phyloP scores from a whole-genome alignment of 2,888 invertebrate species.

The Agapetus fuscipes region DNA sequence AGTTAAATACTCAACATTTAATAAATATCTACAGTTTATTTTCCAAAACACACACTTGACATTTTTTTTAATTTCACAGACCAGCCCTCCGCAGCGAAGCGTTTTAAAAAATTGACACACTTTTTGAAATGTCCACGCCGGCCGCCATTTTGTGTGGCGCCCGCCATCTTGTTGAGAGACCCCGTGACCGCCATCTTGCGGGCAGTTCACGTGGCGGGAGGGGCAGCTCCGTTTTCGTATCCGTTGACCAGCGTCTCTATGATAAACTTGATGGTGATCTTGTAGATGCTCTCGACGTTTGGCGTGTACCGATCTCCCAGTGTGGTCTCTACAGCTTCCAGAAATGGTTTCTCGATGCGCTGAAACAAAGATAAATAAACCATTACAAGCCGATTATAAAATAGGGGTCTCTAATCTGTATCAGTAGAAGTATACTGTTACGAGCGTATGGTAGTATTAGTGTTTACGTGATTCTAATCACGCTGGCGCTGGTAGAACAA shows the following conservation, averaged over 20 bases:
- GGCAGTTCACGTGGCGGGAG: constrained; percentile 16
- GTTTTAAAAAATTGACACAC: constrained; percentile 13
- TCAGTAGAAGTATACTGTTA: too few relatives aligned
- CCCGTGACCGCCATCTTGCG: neutral
- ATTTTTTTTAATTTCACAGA: constrained; percentile 4
- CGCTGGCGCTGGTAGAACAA: too few relatives aligned
- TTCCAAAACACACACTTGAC: constrained; percentile 2
- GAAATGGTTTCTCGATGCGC: constrained; percentile 85
- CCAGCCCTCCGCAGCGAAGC: too few relatives aligned
- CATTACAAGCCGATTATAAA: too few relatives aligned
- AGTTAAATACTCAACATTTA: too few relatives aligned
- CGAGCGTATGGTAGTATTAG: too few relatives aligned
- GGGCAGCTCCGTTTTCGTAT: constrained; percentile 40
- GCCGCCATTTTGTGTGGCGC: constrained; percentile 3
- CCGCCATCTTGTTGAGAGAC: constrained; percentile 6
- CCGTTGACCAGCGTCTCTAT: constrained; percentile 75
- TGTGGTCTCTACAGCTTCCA: constrained; percentile 76
- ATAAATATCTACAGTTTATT: too few relatives aligned
- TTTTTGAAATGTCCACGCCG: constrained; percentile 3
- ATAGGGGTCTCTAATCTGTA: too few relatives aligned
- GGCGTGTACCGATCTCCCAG: constrained; percentile 82
- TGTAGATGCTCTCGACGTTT: constrained; percentile 83
- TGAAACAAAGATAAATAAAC: constrained; percentile 35
- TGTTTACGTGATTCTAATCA: too few relatives aligned
- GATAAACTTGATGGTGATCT: constrained; percentile 78